A percentile compares a stretch with the other conserved stretches of the same genome.
These are phyloP conservation scores for Plagodis pulveraria DNA, from an alignment of 2,888 invertebrate species.

Conservation along the genomic window DNA sequence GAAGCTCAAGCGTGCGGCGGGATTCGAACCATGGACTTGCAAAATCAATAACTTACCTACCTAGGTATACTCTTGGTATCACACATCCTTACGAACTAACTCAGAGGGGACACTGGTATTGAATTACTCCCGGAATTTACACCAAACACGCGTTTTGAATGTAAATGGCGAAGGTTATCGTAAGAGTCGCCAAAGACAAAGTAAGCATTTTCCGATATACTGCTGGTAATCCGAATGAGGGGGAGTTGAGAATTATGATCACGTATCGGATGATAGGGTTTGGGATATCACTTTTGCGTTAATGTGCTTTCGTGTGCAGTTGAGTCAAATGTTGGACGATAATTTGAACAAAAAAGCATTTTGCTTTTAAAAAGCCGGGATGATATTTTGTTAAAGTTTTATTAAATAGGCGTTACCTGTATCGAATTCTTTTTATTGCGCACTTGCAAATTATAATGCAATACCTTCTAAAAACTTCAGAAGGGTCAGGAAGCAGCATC, in stretches of 20 bases:
- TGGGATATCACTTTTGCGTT: constrained; percentile 45
- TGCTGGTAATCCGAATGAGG: constrained; percentile 45
- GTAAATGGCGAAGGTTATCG: constrained; percentile 52
- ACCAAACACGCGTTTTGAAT: constrained; percentile 51
- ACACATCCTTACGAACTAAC: constrained; percentile 15
- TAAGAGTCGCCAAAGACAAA: constrained; percentile 52
- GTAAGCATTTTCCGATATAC: constrained; percentile 59
- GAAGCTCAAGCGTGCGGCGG: no score
- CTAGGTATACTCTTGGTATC: not conserved
- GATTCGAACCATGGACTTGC: no score
- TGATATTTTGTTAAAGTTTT: no score
- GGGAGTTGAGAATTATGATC: constrained; percentile 42
- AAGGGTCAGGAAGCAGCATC: no score
- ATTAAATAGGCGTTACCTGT: no score
- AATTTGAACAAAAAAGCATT: no score
- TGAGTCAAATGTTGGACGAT: not conserved
- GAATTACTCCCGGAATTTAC: constrained; percentile 52
- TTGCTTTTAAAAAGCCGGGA: no score
- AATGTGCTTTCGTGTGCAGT: constrained; percentile 19
- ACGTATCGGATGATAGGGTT: constrained; percentile 45
- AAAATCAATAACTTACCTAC: not conserved
- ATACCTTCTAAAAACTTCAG: no score
- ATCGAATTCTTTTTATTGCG: no score
- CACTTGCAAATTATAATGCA: no score
- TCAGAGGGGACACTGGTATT: constrained; percentile 31